Conservation (phyloP, 2,797 vertebrate genomes). For the Triplophysa yarkandensis region DNA sequence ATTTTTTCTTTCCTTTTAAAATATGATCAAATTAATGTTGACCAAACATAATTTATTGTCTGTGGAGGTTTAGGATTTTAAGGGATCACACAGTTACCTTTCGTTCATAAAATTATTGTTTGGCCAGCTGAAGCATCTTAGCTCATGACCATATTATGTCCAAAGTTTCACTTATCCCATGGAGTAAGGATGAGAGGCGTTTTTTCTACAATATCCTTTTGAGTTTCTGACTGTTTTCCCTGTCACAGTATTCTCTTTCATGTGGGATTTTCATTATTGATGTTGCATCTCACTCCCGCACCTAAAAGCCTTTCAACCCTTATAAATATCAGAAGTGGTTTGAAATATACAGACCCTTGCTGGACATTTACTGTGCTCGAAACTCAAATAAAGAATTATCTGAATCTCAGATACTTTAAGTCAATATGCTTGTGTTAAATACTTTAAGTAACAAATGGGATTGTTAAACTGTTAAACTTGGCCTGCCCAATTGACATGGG, state of each 20-base stretch:
- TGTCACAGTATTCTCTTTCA: constrained; percentile 56
- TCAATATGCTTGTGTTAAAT: too few relatives aligned
- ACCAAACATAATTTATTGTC: not conserved
- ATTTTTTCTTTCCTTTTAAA: too few relatives aligned
- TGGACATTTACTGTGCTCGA: not conserved
- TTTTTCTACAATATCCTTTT: constrained; percentile 32
- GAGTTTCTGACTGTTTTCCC: constrained; percentile 38
- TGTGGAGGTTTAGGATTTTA: not conserved
- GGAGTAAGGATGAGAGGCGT: not conserved
- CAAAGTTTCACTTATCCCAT: constrained; percentile 1
- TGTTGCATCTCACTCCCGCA: constrained; percentile 38
- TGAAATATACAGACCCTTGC: constrained; percentile 25
- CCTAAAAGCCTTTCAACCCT: constrained; percentile 55
- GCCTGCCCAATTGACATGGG: not conserved
- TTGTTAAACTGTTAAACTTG: not conserved
- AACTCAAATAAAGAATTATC: not conserved
- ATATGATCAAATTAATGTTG: too few relatives aligned
- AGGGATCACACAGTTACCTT: not conserved
- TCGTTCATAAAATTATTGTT: not conserved
- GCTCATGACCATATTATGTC: constrained; percentile 8
- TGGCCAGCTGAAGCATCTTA: constrained; percentile 2
- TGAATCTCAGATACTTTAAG: not conserved
- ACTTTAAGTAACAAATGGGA: not conserved
- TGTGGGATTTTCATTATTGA: constrained; percentile 59
- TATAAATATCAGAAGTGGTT: constrained; percentile 55